Percentiles rank a stretch among this genome's conserved stretches.
Conservation (phyloP, 1,140 invertebrate genomes). For the Nixonia krombeini region DNA sequence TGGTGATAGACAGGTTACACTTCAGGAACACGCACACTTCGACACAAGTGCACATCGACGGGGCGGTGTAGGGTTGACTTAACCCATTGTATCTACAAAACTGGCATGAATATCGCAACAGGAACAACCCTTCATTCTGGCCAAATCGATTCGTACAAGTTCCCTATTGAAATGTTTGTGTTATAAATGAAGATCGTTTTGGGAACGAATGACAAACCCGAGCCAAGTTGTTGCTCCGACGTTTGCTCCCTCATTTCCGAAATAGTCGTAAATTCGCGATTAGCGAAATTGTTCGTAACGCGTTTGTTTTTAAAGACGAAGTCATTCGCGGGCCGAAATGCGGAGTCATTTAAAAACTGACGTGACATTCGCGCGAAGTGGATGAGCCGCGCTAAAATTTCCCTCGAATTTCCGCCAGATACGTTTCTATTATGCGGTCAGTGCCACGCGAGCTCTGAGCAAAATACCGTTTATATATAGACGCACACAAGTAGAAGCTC, state of each 20-base stretch:
- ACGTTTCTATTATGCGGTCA: no score
- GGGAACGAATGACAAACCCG: not conserved
- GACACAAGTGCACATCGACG: not conserved
- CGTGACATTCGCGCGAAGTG: no score
- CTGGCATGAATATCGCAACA: not conserved
- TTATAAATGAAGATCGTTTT: not conserved
- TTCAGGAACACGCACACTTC: not conserved
- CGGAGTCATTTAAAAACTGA: no score
- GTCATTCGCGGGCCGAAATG: no score
- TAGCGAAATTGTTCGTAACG: no score
- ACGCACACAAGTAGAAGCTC: not conserved
- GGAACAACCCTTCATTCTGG: not conserved
- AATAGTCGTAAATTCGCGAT: not conserved
- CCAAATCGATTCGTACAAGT: not conserved
- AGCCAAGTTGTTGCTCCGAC: not conserved
- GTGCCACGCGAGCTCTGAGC: no score
- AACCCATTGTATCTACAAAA: conserved; percentile 1
- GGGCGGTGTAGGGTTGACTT: not conserved
- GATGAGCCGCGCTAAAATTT: no score
- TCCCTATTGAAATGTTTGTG: not conserved
- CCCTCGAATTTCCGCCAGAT: no score
- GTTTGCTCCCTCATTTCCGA: not conserved
- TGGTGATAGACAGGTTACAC: not conserved
- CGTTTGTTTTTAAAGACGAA: no score
- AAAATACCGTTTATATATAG: no score